These are phyloP conservation scores for Agrochola lota DNA, from an alignment of 2,888 invertebrate species.

Conservation along the genomic window DNA sequence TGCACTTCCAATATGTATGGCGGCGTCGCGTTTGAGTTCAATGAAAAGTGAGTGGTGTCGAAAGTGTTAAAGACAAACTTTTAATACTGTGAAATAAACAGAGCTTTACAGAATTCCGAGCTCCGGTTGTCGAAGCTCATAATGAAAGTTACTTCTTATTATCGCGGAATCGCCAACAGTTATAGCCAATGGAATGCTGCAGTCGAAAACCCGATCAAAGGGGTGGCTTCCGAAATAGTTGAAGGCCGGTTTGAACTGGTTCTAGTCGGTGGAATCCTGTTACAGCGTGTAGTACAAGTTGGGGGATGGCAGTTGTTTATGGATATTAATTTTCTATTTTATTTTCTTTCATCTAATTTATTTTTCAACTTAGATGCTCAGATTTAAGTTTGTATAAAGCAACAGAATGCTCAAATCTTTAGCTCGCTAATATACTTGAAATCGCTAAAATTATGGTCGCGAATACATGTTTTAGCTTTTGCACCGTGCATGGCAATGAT, in stretches of 20 bases:
- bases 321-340: too few relatives aligned
- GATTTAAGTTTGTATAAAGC: too few relatives aligned
- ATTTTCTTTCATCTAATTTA: too few relatives aligned
- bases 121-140: slow-evolving; percentile 64
- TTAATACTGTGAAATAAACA: slow-evolving; percentile 30
- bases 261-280: slow-evolving; percentile 71
- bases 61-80: slow-evolving; percentile 29
- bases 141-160: slow-evolving; percentile 62
- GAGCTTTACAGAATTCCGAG: slow-evolving; percentile 49
- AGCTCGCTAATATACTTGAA: too few relatives aligned
- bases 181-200: slow-evolving; percentile 79
- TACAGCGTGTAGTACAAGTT: slow-evolving; percentile 68
- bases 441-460: too few relatives aligned
- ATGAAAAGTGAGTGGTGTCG: too few relatives aligned
- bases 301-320: slow-evolving; percentile 42
- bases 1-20: too few relatives aligned
- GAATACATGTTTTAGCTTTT: too few relatives aligned
- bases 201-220: slow-evolving; percentile 83
- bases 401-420: too few relatives aligned
- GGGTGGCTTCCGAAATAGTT: slow-evolving; percentile 83
- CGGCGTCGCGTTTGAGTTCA: too few relatives aligned
- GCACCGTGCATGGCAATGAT: too few relatives aligned
- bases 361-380: too few relatives aligned
- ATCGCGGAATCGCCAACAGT: slow-evolving; percentile 64
- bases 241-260: slow-evolving; percentile 74